A percentile compares a stretch with the other conserved stretches of the same genome.
Evolutionary conservation across 2,888 invertebrate genomes (phyloP).

Genomic region (Heliconius cydno): DNA sequence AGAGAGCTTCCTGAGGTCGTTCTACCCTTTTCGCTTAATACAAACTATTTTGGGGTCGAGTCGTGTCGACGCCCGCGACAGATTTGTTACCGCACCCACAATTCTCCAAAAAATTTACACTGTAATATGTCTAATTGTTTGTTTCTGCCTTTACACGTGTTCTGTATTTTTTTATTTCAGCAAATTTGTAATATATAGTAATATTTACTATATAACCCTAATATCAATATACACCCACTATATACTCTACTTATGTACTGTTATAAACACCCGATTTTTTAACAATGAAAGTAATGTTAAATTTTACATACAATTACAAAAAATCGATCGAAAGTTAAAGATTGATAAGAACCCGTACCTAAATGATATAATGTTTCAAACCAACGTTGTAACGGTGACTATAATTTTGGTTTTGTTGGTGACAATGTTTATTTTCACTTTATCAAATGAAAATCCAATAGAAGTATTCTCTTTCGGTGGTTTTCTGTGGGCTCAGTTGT

Average conservation of each 20-base stretch:
- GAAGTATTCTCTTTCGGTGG: slow-evolving; percentile 36
- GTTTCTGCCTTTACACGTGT: slow-evolving; percentile 36
- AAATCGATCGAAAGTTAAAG: slow-evolving; percentile 63
- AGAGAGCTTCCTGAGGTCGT: slow-evolving; percentile 56
- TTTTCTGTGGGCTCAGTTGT: slow-evolving; percentile 50
- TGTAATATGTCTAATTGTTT: slow-evolving; percentile 45
- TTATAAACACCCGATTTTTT: slow-evolving; percentile 61
- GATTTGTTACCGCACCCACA: slow-evolving; percentile 60
- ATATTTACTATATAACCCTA: slow-evolving; percentile 39
- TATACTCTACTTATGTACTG: slow-evolving; percentile 50
- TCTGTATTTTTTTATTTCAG: slow-evolving; percentile 31
- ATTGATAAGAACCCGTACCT: slow-evolving; percentile 55
- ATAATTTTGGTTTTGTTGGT: slow-evolving; percentile 38
- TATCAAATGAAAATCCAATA: slow-evolving; percentile 37
- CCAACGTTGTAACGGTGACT: slow-evolving; percentile 49
- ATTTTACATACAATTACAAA: slow-evolving; percentile 63
- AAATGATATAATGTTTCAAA: slow-evolving; percentile 49
- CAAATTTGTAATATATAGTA: slow-evolving; percentile 28
- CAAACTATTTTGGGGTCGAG: slow-evolving; percentile 60
- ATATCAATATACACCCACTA: slow-evolving; percentile 47
- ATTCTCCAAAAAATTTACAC: slow-evolving; percentile 60
- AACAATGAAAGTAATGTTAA: slow-evolving; percentile 57
- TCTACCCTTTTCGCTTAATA: slow-evolving; percentile 52
- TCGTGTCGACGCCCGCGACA: slow-evolving; percentile 59
- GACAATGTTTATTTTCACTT: slow-evolving; percentile 21